Percentiles rank a stretch among this genome's conserved stretches.
These are phyloP conservation scores for Urosaurus nigricauda DNA, from an alignment of 2,797 vertebrate species.

Conservation along the genomic window DNA sequence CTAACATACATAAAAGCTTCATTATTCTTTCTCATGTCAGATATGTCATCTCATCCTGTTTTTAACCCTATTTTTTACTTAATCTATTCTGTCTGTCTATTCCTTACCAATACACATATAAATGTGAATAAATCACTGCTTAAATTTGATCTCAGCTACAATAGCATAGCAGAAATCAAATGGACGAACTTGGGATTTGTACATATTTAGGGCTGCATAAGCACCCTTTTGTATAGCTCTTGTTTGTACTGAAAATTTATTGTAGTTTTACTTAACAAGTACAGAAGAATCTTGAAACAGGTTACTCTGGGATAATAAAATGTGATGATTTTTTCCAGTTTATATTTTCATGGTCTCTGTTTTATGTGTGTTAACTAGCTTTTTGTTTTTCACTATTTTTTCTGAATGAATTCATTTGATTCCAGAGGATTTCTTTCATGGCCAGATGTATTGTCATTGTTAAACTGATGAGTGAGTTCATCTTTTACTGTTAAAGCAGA, in stretches of 20 bases:
- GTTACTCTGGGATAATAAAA: slow-evolving; percentile 21
- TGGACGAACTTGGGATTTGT: background rate
- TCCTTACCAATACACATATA: background rate
- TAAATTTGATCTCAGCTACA: background rate
- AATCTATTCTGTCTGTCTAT: background rate
- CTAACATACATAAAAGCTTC: background rate
- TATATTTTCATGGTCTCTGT: background rate
- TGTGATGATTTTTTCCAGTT: background rate
- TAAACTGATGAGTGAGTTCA: background rate
- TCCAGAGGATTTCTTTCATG: background rate
- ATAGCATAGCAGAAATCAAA: background rate
- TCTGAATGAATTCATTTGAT: background rate
- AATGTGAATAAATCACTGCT: slow-evolving; percentile 16
- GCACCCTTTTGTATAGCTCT: slow-evolving; percentile 22
- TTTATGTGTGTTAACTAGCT: background rate
- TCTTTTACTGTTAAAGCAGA: background rate
- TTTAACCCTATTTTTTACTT: background rate
- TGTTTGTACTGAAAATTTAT: slow-evolving; percentile 17
- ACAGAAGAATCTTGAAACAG: slow-evolving; percentile 25
- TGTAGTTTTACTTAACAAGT: slow-evolving; percentile 16
- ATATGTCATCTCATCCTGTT: background rate
- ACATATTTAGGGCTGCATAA: slow-evolving; percentile 10
- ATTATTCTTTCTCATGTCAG: background rate
- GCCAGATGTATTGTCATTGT: background rate
- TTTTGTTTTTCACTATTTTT: background rate